Percentiles rank a stretch among this genome's conserved stretches.
Conservation (phyloP, 2,888 invertebrate genomes). For the Zygaena filipendulae region DNA sequence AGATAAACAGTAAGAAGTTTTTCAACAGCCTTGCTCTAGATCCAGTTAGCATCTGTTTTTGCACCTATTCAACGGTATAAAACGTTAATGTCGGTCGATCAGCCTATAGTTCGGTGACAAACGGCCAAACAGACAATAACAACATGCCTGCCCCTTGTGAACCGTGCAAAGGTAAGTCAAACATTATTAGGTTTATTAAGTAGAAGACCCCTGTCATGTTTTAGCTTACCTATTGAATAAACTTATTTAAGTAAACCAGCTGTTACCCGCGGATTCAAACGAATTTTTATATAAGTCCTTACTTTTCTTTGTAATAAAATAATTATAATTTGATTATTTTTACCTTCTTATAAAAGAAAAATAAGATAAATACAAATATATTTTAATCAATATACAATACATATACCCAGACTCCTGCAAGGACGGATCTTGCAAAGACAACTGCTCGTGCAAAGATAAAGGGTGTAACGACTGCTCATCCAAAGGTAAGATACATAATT, state of each 20-base stretch:
- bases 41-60: slow-evolving; percentile 32
- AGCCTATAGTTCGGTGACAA: slow-evolving; percentile 27
- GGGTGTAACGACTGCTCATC: slow-evolving; percentile 48
- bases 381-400: too few relatives aligned
- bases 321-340: too few relatives aligned
- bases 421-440: slow-evolving; percentile 40
- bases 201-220: too few relatives aligned
- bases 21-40: slow-evolving; percentile 43
- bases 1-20: slow-evolving; percentile 27
- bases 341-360: too few relatives aligned
- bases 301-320: too few relatives aligned
- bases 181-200: too few relatives aligned
- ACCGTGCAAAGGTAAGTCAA: slow-evolving; percentile 69
- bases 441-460: slow-evolving; percentile 46
- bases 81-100: slow-evolving; percentile 19
- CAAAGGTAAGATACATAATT: slow-evolving; percentile 27
- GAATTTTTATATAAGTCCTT: too few relatives aligned
- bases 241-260: too few relatives aligned
- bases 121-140: slow-evolving; percentile 18
- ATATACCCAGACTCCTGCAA: slow-evolving; percentile 49
- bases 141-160: slow-evolving; percentile 70
- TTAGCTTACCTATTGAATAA: too few relatives aligned
- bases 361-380: too few relatives aligned
- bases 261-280: too few relatives aligned
- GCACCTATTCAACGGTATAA: slow-evolving; percentile 30